Evolutionary conservation across 2,113 vertebrate species (phyloP), one percentile per base, ranked within the genome.

Genomic region (Raja brachyura): DNA sequence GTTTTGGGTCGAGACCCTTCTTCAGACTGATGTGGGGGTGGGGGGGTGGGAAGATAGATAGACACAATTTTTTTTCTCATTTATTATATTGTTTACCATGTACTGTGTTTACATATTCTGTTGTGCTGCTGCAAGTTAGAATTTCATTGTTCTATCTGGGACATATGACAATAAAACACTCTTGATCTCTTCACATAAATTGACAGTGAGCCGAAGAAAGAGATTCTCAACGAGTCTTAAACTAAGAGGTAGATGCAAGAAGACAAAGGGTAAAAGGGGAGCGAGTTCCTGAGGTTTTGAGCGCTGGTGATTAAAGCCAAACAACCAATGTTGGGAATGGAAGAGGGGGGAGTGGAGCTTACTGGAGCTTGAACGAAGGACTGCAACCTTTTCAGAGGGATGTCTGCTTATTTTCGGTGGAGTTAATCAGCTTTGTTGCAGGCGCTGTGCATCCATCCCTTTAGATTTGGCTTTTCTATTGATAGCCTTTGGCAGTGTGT

Each of bases 401-500:
- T 61, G 13, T 88, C 83, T 88, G 59, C 61, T 66, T 88, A 88
- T 16, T 63, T 88, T 88, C 31, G 59, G 83, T 88, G 25, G 14
- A 31, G 83, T 66, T 88, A n/a, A 63, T 31, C 28, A 88, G 28
- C 59, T 88, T 56, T 88, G 83, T 88, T 88, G 59, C 59, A 63
- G 56, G 56, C 83, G 63, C 59, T 61, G 59, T 66, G 59, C 59
- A 18, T 63, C 59, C 83, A 13, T 66, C 83, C 28, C 83, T 66
- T 88, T 63, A 59, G 83, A 63, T 86, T 86, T 86, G 56, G 13
- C 14, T 31, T 86, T 61, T 59, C 81, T n/a, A 61, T 88, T 88
- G 83, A 88, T 88, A 8, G 59, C 83, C 83, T 88, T n/a, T 63
- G 63, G 83, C 83, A 31, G 63, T 61, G 31, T 88, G 83, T 33